Base-by-base conservation (phyloP, 1,140 invertebrate species). In the Bombus confusus region DNA sequence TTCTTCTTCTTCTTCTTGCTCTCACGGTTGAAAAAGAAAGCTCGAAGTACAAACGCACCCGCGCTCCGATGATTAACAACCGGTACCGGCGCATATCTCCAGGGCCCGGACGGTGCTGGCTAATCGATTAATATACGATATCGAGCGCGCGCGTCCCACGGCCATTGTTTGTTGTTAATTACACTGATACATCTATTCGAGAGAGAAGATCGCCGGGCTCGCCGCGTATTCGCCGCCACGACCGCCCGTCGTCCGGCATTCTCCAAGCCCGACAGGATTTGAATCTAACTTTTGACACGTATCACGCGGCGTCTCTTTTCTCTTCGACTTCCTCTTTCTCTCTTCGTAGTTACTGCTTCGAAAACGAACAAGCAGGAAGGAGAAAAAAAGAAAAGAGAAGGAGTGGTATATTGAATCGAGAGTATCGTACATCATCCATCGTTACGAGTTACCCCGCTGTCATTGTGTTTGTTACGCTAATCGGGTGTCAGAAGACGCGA, bases 161-260 rank as follows among this genome's bases (percentile, higher is more conserved):
- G 88, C 87, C 84, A 91, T 90, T 91, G 91, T 91, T 88, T 89
- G 86, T 91, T 88, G 88, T 91, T 92, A 92, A 92, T 92, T 92
- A 92, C 86, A 84, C 84, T 80, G 89, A 90, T 90, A 87, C 80
- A 85, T 90, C 90, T 88, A 89, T 86, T 73, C 83, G 86, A 83
- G 79, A 72, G 66, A 9, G 74, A 25, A 41, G 57, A 78, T 66
- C 59, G 68, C 59, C 78, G 47, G 57, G 69, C 34, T 62, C 79
- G 66, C 80, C 80, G 81, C 81, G 85, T 52, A 90, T 88, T 87
- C 87, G 90, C 71, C 85, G 83, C 73, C 77, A 73, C 86, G 91
- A 87, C 83, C 89, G 72, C 85, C 89, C 79, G 90, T 81, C 79
- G 83, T 77, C 66, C 64, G 34, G 52, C 22, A 57, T 69, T 69